phyloP scores from a whole-genome alignment of 2,888 invertebrate species.

The Cactoblastis cactorum region DNA sequence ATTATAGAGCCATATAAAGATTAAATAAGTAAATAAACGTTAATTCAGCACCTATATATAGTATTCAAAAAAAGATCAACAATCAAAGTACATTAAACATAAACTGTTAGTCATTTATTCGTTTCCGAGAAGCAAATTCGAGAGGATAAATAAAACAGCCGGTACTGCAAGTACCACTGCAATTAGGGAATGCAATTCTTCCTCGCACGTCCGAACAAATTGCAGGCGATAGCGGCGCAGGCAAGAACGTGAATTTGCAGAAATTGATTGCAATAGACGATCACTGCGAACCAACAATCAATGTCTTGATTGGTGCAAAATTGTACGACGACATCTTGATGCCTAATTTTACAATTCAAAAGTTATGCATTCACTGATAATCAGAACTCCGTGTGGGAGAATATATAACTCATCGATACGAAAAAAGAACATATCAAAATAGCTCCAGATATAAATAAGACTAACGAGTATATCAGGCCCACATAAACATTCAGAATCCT shows the following conservation, averaged over 20 bases:
- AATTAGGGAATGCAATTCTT: constrained; percentile 65
- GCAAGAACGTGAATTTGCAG: constrained; percentile 25
- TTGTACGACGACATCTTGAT: background rate
- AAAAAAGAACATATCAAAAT: constrained; percentile 4
- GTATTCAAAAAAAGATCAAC: constrained; percentile 25
- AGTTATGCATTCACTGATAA: no score
- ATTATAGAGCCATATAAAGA: no score
- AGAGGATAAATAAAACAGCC: constrained; percentile 45
- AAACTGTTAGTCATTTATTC: constrained; percentile 40
- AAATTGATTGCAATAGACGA: background rate
- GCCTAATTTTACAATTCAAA: background rate
- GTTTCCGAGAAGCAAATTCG: constrained; percentile 52
- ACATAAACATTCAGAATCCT: constrained; percentile 11
- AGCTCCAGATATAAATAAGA: constrained; percentile 6
- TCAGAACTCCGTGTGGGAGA: background rate
- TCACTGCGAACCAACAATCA: background rate
- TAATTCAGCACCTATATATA: background rate
- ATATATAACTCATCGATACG: constrained; percentile 4
- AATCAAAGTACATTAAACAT: constrained; percentile 39
- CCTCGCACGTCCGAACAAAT: constrained; percentile 73
- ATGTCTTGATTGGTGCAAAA: background rate
- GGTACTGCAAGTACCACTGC: constrained; percentile 35
- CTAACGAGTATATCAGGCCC: constrained; percentile 4
- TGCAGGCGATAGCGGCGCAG: constrained; percentile 47
- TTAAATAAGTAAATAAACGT: no score